Percentiles rank a stretch among this genome's conserved stretches.
Conservation (phyloP, 2,113 vertebrate genomes). For the Mirounga angustirostris region DNA sequence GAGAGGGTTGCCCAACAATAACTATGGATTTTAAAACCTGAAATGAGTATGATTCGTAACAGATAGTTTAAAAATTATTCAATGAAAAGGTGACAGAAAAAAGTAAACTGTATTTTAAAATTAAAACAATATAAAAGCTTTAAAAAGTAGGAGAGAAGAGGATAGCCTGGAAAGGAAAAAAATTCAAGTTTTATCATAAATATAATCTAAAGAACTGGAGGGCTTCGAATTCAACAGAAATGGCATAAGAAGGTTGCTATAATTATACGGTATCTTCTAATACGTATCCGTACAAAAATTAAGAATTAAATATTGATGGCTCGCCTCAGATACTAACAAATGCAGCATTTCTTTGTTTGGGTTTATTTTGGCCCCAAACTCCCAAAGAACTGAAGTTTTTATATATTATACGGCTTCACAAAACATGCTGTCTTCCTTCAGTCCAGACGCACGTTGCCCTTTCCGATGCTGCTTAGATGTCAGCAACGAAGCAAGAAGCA, state of each 20-base stretch:
- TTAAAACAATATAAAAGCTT: not conserved
- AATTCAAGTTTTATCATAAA: conserved; percentile 12
- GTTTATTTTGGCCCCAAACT: not conserved
- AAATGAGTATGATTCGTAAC: conserved; percentile 1
- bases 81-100: conserved; percentile 32
- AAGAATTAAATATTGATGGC: not conserved
- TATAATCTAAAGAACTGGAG: not conserved
- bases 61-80: conserved; percentile 2
- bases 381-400: not conserved
- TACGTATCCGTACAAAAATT: not conserved
- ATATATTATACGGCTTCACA: not conserved
- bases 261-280: not conserved
- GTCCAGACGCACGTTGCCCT: not conserved
- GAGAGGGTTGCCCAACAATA: not conserved
- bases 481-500: not conserved
- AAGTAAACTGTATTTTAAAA: not conserved
- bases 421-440: not conserved
- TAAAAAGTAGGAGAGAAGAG: not conserved
- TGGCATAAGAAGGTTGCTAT: not conserved
- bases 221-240: not conserved
- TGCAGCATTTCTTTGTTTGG: not conserved
- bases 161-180: not conserved
- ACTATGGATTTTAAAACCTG: not conserved
- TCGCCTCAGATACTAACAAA: not conserved
- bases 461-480: not conserved